Evolutionary conservation across 2,797 vertebrate genomes (phyloP), one percentile per base, ranked within the genome.

Genomic region (Botia almorhae): DNA sequence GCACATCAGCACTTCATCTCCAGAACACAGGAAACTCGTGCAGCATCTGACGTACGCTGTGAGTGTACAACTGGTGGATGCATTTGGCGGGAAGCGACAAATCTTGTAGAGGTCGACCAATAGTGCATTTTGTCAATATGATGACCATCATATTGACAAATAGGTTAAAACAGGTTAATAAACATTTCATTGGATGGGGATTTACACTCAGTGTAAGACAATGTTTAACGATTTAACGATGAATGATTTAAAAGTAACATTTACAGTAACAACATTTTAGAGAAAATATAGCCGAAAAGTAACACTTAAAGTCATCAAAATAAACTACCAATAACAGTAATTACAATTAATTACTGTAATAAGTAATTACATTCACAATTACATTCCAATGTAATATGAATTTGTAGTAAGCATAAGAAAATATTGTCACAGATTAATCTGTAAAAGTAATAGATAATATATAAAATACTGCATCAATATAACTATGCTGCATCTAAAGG

Each of bases 31-130:
- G 16, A 14, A 12, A 0, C 2, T 80, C 81, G 86, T 74, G 76
- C 16, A 72, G 0, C 6, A 78, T 2, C 53, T 94, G 69, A 87
- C 87, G 16, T 94, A 94, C 84, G 76, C 91, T 80, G 94, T 95
- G 80, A 91, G 93, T 83, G 12, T 33, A 4, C 8, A 17, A 23
- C 21, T 16, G 13, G 0, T 1, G 23, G 2, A 16, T 10, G 33
- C 10, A 53, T 60, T 39, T 12, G 0, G 2, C 56, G 29, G 1
- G 36, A 2, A 43, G 16, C 13, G 48, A 51, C 5, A 1, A 3
- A 51, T 51, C 48, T 4, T 4, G 13, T 16, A 16, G 13, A 16
- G 48, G 13, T 16, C 0, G 48, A 51, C 2, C 48, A 51, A 51
- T 3, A 51, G 19, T 21, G 53, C 8, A n/a, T 7, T 55, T 17